Base-by-base conservation (phyloP, 2,113 vertebrate genomes). In the Phyllostomus hastatus region DNA sequence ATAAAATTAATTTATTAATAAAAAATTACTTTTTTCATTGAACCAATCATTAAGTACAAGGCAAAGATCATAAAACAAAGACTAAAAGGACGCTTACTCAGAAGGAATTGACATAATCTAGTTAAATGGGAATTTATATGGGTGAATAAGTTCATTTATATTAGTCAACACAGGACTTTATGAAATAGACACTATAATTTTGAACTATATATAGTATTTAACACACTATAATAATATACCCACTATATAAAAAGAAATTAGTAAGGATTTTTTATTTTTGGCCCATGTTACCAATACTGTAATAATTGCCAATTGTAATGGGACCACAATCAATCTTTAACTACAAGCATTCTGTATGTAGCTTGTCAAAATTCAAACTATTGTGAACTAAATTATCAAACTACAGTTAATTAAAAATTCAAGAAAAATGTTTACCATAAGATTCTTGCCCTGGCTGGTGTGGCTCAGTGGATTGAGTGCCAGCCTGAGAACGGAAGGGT, bases 291-390 rank as follows among this genome's bases (percentile, higher is more conserved):
- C 14, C 66, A 81, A 66, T 73, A 90, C 2, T 80, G 7, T 73
- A 90, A 38, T 43, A 70, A 92, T 80, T 66, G 86, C 38, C 80
- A 90, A 50, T 16, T 85, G 4, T 93, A 90, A 54, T 24, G 66
- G 19, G 11, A 64, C 11, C 35, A 80, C 15, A 54, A 33, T 93
- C 61, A 64, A 46, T 46, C 52, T 85, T 80, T 90, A 90, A 66
- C 16, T 38, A 20, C 4, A 90, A 79, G 72, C 35, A 73, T 16
- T 67, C 46, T 50, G 20, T 28, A 81, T 67, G 26, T 2, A 38
- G 7, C 46, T 48, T 73, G 90, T 38, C 54, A 73, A 93, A 94
- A 78, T 59, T 90, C 66, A 96, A 90, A 91, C 10, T 67, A 76
- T 26, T 59, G 16, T 72, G 24, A 86, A 86, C 48, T 72, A 76